Evolutionary conservation across 2,888 invertebrate genomes (phyloP).

Genomic region (Pharmacophagus antenor): DNA sequence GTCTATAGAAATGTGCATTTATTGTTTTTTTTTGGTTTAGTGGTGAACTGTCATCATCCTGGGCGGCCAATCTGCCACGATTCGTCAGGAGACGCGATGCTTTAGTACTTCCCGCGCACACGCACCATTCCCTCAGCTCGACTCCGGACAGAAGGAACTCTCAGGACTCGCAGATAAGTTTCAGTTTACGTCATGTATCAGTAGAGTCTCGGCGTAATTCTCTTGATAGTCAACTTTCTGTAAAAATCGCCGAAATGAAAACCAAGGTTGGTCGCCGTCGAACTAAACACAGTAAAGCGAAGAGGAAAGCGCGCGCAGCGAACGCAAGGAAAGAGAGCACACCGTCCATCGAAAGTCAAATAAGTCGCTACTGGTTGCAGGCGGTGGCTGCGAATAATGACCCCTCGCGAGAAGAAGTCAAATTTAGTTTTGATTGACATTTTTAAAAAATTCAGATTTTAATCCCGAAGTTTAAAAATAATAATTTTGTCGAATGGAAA

Average conservation of each 20-base stretch:
- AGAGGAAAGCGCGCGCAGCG: constrained; percentile 65
- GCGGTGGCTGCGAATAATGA: constrained; percentile 81
- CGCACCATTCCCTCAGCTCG: constrained; percentile 75
- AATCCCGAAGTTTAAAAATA: too few species aligned
- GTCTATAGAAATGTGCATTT: too few species aligned
- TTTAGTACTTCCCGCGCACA: constrained; percentile 81
- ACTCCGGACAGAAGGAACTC: constrained; percentile 83
- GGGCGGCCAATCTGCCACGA: constrained; percentile 94
- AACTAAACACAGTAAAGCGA: constrained; percentile 67
- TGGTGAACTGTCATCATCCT: constrained; percentile 93
- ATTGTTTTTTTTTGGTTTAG: constrained; percentile 55
- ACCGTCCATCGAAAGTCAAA: constrained; percentile 90
- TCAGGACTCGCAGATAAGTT: constrained; percentile 85
- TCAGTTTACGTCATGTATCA: constrained; percentile 89
- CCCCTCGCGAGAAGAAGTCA: constrained; percentile 76
- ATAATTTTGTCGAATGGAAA: too few species aligned
- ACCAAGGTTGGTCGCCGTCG: constrained; percentile 83
- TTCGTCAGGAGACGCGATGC: constrained; percentile 92
- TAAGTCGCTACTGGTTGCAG: constrained; percentile 84
- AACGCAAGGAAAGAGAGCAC: constrained; percentile 83
- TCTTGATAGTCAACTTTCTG: constrained; percentile 91
- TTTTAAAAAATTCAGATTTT: too few species aligned
- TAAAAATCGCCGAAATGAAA: constrained; percentile 91
- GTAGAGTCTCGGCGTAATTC: constrained; percentile 93
- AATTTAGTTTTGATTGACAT: constrained; percentile 70